Evolutionary conservation across 92 coral and sea anemone species (phyloP), one percentile per base, ranked within the genome.

Genomic region (Epizoanthus scotinus): DNA sequence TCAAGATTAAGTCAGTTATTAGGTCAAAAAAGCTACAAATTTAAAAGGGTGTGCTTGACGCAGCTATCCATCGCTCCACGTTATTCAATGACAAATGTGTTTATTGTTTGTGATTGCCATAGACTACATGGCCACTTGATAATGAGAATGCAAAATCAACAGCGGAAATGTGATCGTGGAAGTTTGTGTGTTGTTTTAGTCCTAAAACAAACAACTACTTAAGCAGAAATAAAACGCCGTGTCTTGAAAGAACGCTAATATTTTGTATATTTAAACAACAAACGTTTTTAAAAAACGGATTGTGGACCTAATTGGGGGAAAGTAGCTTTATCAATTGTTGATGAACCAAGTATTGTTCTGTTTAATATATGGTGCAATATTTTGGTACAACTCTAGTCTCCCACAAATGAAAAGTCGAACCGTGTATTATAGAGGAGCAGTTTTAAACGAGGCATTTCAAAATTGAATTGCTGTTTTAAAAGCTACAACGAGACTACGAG

Each of bases 121-220:
- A 49, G 8, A 50, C 38, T 17, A 38, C 19, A 34, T 13, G 14
- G 31, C 18, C 52, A 44, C 19, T 75, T 60, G 55, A 21, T 14
- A 73, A 56, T 21, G 21, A 59, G 42, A 38, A 58, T 56, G 44
- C 60, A 59, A 59, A 21, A 31, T 73, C 50, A 73, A 55, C 64
- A 73, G 54, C n/a, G 74, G 44, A 57, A 22, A 73, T 40, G 40
- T 68, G 73, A 18, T 68, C 18, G 81, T 29, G 8, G 54, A 44
- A 13, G 38, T 59, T 13, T 75, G 66, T 75, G 60, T 75, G 13
- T 75, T 31, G 20, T 27, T 29, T 18, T 14, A 38, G 66, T 75
- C 24, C 19, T 44, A 59, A 40, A 60, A 59, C 52, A 75, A 75
- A 75, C 56, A 75, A 60, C 67, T 63, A 75, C 68, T 75, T 75